Percentiles rank a stretch among this genome's conserved stretches.
Evolutionary conservation across 2,888 invertebrate species (phyloP).

Genomic region (Sepioteuthis lessoniana): DNA sequence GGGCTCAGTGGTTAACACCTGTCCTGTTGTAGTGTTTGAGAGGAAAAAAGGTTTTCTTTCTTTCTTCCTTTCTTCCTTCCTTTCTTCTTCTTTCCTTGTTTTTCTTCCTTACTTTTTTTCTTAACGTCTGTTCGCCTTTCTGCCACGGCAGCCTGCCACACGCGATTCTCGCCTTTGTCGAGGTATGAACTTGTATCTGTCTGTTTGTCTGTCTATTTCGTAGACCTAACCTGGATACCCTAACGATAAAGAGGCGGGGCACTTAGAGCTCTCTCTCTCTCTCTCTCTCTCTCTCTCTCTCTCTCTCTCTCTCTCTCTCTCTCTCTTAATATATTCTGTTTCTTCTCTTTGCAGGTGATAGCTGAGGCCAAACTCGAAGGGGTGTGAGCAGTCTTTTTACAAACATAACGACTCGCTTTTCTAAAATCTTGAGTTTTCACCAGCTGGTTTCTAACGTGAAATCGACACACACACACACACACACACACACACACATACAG

Average conservation of each 20-base stretch:
- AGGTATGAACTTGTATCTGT: no score
- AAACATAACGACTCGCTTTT: no score
- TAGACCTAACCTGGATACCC: neutral
- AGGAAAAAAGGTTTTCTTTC: neutral
- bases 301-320: neutral
- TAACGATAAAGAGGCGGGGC: neutral
- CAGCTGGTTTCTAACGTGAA: no score
- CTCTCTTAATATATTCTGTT: no score
- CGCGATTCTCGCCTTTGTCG: neutral
- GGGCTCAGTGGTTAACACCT: slow-evolving; percentile 23
- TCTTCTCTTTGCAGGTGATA: no score
- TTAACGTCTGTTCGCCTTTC: neutral
- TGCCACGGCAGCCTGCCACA: slow-evolving; percentile 9
- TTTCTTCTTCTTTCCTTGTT: neutral
- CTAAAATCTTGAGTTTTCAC: no score
- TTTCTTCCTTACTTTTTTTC: neutral
- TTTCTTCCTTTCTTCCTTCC: neutral
- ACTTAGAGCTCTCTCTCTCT: neutral
- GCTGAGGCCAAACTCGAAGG: no score
- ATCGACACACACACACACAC: no score
- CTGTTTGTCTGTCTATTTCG: no score
- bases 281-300: neutral
- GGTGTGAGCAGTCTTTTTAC: no score
- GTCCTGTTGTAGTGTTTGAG: slow-evolving; percentile 25
- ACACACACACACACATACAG: no score